Evolutionary conservation across 2,888 invertebrate species (phyloP).

Genomic region (Caenorhabditis afra): DNA sequence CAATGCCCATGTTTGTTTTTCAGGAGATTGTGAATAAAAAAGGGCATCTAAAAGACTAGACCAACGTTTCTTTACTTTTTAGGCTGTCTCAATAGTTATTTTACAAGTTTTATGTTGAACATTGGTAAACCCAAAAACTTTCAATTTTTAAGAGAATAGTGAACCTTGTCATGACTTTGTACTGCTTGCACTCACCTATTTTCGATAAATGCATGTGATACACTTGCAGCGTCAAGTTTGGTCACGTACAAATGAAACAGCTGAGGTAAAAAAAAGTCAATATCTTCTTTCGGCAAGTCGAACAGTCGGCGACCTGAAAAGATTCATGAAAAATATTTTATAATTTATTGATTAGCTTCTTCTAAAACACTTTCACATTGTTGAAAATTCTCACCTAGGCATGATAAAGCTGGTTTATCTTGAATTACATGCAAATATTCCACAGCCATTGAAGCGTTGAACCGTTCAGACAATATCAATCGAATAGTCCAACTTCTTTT

Average conservation of each 20-base stretch:
- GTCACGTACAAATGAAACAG: conserved; percentile 98
- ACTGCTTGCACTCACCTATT: conserved; percentile 84
- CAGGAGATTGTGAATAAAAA: too few relatives aligned
- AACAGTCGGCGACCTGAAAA: conserved; percentile 92
- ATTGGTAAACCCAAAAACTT: too few relatives aligned
- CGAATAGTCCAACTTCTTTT: conserved; percentile 85
- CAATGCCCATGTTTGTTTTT: too few relatives aligned
- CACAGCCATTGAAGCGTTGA: conserved; percentile 98
- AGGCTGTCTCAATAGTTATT: too few relatives aligned
- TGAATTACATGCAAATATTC: conserved; percentile 98
- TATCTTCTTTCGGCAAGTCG: conserved; percentile 91
- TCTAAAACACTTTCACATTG: too few relatives aligned
- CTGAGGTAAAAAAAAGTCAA: conserved; percentile 98
- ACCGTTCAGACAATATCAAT: conserved; percentile 96
- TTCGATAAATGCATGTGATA: conserved; percentile 89
- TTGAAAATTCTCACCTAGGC: conserved; percentile 88
- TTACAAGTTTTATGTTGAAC: too few relatives aligned
- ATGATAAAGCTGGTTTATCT: conserved; percentile 96
- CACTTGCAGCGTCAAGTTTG: conserved; percentile 97
- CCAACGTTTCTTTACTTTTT: too few relatives aligned
- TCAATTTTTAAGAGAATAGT: too few relatives aligned
- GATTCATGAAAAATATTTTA: conserved; percentile 4
- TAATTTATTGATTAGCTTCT: not conserved
- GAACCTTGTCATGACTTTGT: too few relatives aligned
- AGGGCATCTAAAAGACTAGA: too few relatives aligned